Evolutionary conservation across 2,113 vertebrate species (phyloP).

Genomic region (Helogale parvula): DNA sequence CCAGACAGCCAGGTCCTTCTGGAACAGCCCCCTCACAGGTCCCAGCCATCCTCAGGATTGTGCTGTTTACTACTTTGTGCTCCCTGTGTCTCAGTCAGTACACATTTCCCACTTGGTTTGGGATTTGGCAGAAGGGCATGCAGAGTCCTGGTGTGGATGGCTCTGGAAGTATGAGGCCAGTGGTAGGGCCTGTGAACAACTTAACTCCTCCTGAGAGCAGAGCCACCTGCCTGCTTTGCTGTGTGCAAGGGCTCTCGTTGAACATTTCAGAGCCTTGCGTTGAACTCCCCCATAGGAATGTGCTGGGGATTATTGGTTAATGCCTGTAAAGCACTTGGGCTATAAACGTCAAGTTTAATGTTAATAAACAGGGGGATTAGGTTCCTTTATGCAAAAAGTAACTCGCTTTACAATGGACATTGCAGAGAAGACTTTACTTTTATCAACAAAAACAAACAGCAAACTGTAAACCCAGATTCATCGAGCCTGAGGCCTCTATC

Average conservation of each 20-base stretch:
- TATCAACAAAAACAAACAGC: conserved; percentile 39
- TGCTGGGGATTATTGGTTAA: conserved; percentile 31
- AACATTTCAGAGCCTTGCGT: background rate
- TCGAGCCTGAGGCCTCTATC: background rate
- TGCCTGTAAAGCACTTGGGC: conserved; percentile 33
- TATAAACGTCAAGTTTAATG: conserved; percentile 58
- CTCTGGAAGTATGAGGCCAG: background rate
- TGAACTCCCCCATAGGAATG: background rate
- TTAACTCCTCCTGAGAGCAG: background rate
- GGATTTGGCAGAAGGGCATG: background rate
- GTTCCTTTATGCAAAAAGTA: conserved; percentile 50
- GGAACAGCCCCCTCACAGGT: background rate
- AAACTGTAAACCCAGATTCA: background rate
- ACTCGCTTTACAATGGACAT: background rate
- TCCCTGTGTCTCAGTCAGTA: background rate
- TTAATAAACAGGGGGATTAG: conserved; percentile 61
- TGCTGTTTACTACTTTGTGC: background rate
- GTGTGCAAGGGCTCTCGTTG: background rate
- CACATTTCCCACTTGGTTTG: background rate
- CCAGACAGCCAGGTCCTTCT: background rate
- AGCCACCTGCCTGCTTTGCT: background rate
- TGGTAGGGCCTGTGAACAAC: background rate
- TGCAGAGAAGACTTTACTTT: background rate
- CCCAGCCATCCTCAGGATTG: background rate
- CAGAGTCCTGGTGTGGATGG: background rate